Base-by-base conservation (phyloP, 1,140 invertebrate species). In the Polypedilum pembai region DNA sequence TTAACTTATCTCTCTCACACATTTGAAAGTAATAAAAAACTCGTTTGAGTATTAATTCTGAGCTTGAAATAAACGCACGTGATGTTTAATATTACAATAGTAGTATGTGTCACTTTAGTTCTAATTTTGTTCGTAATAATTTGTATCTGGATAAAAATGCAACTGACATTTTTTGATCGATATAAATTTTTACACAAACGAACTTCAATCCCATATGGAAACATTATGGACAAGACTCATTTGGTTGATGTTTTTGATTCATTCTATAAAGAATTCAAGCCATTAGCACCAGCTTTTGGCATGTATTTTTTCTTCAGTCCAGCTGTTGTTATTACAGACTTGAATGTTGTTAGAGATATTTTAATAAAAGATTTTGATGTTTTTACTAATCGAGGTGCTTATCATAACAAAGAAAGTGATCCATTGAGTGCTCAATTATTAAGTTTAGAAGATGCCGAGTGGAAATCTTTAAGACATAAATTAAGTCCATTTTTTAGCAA, bases 271-370 rank as follows among this genome's bases (percentile, higher is more conserved):
- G 20, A 76, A 73, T 40, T 74, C 7, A 76, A 65, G 40, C n/a
- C 17, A 40, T 66, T 65, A 56, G 72, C 21, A 56, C 45, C 41
- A 18, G 7, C 66, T 24, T 72, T n/a, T 1, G 82, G 84, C 20
- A 80, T 81, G 41, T 85, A 80, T 77, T 80, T 78, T 66, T 78
- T 83, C 76, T 78, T 80, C 2, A 82, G 83, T 1, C 86, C 87
- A 0, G 78, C 82, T 1, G 77, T 83, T n/a, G 80, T 83, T 2
- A 77, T 86, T 4, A 79, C 84, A 56, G 86, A 90, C 77, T 81
- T 86, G 0, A 84, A 87, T 7, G 77, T 91, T 1, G 84, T 89
- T 0, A 88, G 87, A 77, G 78, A 83, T 33, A 83, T 91, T 7
- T 76, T 90, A 21, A 82, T 86, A 3, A 87, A 86, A 77, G 86